A percentile compares a stretch with the other conserved stretches of the same genome.
These are phyloP conservation scores for Eubasilissa splendida DNA, from an alignment of 2,888 invertebrate genomes.

Conservation along the genomic window DNA sequence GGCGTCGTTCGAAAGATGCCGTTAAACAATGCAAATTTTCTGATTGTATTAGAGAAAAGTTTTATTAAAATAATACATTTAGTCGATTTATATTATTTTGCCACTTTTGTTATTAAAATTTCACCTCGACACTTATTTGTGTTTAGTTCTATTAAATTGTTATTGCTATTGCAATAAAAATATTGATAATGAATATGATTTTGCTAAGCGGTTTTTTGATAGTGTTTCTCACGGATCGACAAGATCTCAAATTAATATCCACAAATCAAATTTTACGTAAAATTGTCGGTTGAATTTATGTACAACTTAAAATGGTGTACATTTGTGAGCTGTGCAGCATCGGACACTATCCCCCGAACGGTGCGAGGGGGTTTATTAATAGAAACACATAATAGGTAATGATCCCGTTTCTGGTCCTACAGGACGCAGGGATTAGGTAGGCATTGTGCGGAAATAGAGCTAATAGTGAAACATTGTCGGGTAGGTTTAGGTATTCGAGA, in stretches of 20 bases:
- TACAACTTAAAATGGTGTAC: neutral
- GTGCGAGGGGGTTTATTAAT: conserved; percentile 25
- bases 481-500: neutral
- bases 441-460: conserved; percentile 15
- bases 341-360: conserved; percentile 1
- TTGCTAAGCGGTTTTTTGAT: no score
- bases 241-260: neutral
- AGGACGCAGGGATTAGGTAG: conserved; percentile 31
- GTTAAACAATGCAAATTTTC: no score
- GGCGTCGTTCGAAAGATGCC: no score
- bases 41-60: no score
- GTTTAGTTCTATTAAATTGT: no score
- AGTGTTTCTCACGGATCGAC: no score
- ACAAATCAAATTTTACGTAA: neutral
- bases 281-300: neutral
- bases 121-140: no score
- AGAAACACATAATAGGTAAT: conserved; percentile 39
- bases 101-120: no score
- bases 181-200: no score
- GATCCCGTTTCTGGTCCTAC: conserved; percentile 9
- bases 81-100: no score
- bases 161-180: no score
- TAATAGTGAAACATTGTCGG: conserved; percentile 15
- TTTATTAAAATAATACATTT: no score
- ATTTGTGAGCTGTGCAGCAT: neutral